Base-by-base conservation (phyloP, 2,888 invertebrate genomes). In the Caenorhabditis macrosperma region DNA sequence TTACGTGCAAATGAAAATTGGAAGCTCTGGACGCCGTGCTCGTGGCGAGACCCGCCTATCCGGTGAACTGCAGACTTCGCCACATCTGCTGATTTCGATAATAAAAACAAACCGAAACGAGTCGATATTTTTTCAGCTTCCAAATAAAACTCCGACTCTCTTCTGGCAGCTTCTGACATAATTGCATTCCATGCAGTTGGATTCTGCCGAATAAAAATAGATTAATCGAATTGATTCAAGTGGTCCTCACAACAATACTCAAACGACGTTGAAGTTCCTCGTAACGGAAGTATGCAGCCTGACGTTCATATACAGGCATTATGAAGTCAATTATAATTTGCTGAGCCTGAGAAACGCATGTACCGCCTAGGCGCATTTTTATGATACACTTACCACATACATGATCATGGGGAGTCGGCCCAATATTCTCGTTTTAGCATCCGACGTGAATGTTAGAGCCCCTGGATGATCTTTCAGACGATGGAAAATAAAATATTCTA, bases 221-320 rank as follows among this genome's bases (percentile, higher is more conserved):
- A 33, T 26, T 50, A 9, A 20, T 50, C 17, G 22, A 54, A n/a
- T n/a, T n/a, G n/a, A n/a, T n/a, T n/a, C 54, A 54, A 12, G 15
- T 33, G 10, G 6, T 33, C 10, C 33, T 2, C 22, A 69, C 69
- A 57, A 60, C n/a, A 20, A 79, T 33, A 6, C 28, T 28, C 28
- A 79, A 54, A 17, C 61, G 60, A 20, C 79, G 68, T 24, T 79
- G 79, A 1, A 60, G 41, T 26, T 79, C 74, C n/a, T 74, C 79
- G 41, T 71, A 79, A 2, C 60, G 59, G 33, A 66, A 79, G 26
- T 79, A 79, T 20, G 61, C 74, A 1, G 79, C 61, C 22, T 79
- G 79, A 10, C 66, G 44, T 28, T 74, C 63, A 30, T 79, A 79
- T n/a, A 68, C 79, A 0, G 61, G 64, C 64, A 74, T 57, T 22